Base-by-base conservation (phyloP, 2,797 vertebrate genomes). In the Scolopax rusticola region DNA sequence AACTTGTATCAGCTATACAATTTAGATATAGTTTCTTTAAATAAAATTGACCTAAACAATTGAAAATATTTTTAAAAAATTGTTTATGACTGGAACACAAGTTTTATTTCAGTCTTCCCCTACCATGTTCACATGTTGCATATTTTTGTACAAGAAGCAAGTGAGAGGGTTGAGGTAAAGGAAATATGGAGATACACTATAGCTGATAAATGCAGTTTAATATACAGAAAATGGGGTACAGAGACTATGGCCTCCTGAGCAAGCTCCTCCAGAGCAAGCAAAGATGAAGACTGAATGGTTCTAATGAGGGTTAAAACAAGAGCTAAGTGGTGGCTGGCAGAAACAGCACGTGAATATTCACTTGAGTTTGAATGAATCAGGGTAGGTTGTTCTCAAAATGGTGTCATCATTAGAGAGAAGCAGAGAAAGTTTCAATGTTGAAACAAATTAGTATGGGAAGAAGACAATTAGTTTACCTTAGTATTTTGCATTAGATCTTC, bases 281-380 rank as follows among this genome's bases (percentile, higher is more conserved):
- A 40, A 41, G 73, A 23, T 16, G 8, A 73, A 57, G n/a, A 57
- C 25, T 51, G n/a, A 69, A 57, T 41, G 8, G 19, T 51, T 74
- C n/a, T 84, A n/a, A 33, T 48, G 11, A 63, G 12, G 6, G 15
- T 3, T 88, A 78, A 78, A 73, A 68, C n/a, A 56, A 61, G 28
- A 68, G 3, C 8, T 45, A 87, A 71, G 4, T 67, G 11, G 20
- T 59, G 64, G 16, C 21, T 65, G 21, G 9, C 12, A 65, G 76
- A 76, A 45, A 0, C 11, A 38, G 11, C 50, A 43, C 0, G 1
- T 23, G 10, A 70, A 70, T 71, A 65, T 41, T 65, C 45, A n/a
- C 32, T 43, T 64, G 4, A 21, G 18, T 60, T 83, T 60, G 36
- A 83, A 56, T 43, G 15, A 61, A 33, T n/a, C 7, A 16, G 8